These are phyloP conservation scores for Athalia circularis DNA, from an alignment of 2,888 invertebrate genomes.

Conservation along the genomic window DNA sequence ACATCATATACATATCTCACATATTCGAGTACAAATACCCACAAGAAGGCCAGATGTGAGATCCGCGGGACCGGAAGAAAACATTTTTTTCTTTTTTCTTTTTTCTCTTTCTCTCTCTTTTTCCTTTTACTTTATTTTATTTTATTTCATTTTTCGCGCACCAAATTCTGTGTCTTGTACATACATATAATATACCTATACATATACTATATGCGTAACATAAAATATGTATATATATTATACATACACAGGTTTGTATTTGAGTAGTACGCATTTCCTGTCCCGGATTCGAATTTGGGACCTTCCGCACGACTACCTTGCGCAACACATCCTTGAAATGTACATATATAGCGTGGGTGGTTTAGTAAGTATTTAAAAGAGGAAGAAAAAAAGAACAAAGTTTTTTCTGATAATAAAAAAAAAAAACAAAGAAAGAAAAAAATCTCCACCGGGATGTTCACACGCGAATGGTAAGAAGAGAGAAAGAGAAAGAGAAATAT, in stretches of 20 bases:
- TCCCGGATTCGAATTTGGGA: conserved; percentile 46
- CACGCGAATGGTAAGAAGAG: neutral
- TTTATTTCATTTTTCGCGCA: conserved; percentile 18
- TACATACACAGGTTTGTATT: neutral
- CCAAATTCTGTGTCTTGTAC: conserved; percentile 17
- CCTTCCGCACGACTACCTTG: conserved; percentile 41
- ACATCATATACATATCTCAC: conserved; percentile 1
- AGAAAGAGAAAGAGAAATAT: neutral
- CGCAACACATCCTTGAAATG: conserved; percentile 7
- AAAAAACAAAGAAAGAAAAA: too few species aligned
- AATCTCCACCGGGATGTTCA: neutral
- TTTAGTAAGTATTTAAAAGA: neutral
- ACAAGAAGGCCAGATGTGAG: conserved; percentile 59
- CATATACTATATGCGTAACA: neutral
- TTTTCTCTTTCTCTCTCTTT: too few species aligned
- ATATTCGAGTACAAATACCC: neutral
- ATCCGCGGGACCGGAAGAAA: conserved; percentile 62
- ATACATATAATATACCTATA: neutral
- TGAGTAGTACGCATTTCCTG: conserved; percentile 41
- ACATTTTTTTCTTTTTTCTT: conserved; percentile 59
- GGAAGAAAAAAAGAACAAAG: too few species aligned
- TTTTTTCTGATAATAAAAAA: too few species aligned
- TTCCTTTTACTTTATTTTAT: too few species aligned
- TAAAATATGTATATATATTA: neutral
- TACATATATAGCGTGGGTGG: conserved; percentile 13